Evolutionary conservation across 2,888 invertebrate species (phyloP), one percentile per base, ranked within the genome.

Genomic region (Tineola bisselliella): DNA sequence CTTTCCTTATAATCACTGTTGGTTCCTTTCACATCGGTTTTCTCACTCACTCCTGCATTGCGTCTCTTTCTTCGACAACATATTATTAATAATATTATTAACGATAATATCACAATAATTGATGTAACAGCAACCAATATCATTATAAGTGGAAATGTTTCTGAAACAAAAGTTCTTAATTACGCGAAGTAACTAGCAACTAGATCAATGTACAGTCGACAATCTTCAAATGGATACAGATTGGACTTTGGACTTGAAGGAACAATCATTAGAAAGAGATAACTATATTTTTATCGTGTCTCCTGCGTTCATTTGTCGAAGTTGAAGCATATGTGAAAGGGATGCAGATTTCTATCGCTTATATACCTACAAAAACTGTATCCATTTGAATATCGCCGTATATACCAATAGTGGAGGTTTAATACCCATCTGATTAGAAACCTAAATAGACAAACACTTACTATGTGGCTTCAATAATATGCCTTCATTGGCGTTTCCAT

Each of bases 401-500:
- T n/a, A n/a, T n/a, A n/a, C n/a, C n/a, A n/a, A n/a, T n/a, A n/a
- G n/a, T n/a, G n/a, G n/a, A n/a, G n/a, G n/a, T n/a, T n/a, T n/a
- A n/a, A n/a, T n/a, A 15, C 38, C 2, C 4, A 25, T 6, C 25
- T 2, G 25, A 25, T 25, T 25, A 25, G 6, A 25, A 25, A 25
- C 25, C 2, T 25, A 25, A 6, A 25, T 25, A 25, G 25, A 25
- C 6, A 25, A 25, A 17, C 15, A 90, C 94, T 93, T 89, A 98
- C 98, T 95, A 84, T 95, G 92, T 69, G 94, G 93, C 76, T 93
- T 92, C 66, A 98, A 88, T 65, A 91, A 90, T 63, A 98, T 96
- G 68, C 94, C 91, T 66, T 92, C 90, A 43, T 93, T 92, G 68
- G 94, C 96, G 64, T 91, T 91, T 19, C 98, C 98, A 70, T 94